Evolutionary conservation across 2,888 invertebrate species (phyloP).

Genomic region (Zygogramma bicolorata): DNA sequence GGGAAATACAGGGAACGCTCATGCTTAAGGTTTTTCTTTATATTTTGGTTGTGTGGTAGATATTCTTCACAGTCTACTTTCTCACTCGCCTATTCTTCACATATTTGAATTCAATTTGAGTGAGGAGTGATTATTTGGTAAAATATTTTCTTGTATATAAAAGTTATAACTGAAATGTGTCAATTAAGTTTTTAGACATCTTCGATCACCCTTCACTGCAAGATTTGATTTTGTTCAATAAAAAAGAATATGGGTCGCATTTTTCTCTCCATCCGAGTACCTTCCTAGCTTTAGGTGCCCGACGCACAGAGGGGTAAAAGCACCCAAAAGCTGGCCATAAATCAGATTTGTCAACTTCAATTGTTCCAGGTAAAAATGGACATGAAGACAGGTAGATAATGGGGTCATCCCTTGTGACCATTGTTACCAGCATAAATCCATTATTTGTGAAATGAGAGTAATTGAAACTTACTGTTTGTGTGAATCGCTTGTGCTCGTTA

Average conservation of each 20-base stretch:
- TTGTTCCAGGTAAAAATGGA: too few species aligned
- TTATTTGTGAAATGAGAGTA: too few species aligned
- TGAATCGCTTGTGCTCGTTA: too few species aligned
- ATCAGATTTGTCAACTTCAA: too few species aligned
- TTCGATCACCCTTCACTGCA: background rate
- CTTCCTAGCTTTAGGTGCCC: background rate
- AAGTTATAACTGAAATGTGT: background rate
- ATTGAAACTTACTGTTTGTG: too few species aligned
- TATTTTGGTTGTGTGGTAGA: conserved; percentile 1
- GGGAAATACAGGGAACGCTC: background rate
- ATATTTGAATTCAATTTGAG: background rate
- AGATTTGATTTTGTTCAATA: background rate
- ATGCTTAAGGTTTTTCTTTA: background rate
- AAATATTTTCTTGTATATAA: background rate
- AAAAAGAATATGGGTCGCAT: background rate
- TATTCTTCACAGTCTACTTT: background rate
- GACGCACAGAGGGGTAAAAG: too few species aligned
- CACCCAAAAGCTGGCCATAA: too few species aligned
- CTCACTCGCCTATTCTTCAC: background rate
- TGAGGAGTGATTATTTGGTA: conserved; percentile 13
- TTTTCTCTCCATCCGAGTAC: background rate
- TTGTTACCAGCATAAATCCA: too few species aligned
- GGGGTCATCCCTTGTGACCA: too few species aligned
- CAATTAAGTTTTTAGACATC: background rate
- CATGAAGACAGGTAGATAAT: too few species aligned